phyloP scores from a whole-genome alignment of 2,888 invertebrate genomes.

The Oasisia sp. region DNA sequence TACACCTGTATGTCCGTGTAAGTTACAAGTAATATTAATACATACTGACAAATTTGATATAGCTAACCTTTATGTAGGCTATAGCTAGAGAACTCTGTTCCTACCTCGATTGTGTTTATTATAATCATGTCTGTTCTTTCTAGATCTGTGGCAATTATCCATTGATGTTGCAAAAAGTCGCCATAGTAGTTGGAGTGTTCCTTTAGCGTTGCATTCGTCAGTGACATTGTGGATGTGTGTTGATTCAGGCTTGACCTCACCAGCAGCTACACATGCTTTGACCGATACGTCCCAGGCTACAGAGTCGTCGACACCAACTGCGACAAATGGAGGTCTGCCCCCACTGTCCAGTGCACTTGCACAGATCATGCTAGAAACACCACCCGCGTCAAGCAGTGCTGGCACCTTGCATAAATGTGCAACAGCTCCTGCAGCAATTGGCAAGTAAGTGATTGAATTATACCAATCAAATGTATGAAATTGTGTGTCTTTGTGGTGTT shows the following conservation, averaged over 20 bases:
- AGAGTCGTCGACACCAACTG: conserved; percentile 22
- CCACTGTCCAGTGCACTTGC: conserved; percentile 27
- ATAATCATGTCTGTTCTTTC: background rate
- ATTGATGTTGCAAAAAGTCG: background rate
- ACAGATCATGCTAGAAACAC: background rate
- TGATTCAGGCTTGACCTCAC: background rate
- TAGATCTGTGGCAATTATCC: background rate
- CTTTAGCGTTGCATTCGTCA: background rate
- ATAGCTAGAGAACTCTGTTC: background rate
- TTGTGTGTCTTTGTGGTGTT: too few species aligned
- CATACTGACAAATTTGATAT: background rate
- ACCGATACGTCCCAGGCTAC: conserved; percentile 22
- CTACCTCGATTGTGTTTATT: background rate
- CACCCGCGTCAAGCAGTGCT: background rate
- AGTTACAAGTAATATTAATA: background rate
- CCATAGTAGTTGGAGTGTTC: background rate
- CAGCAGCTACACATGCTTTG: background rate
- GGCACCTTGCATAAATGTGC: background rate
- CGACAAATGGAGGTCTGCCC: conserved; percentile 26
- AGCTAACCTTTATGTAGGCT: background rate
- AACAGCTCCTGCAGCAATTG: conserved; percentile 2
- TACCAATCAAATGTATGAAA: too few species aligned
- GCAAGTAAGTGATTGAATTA: background rate
- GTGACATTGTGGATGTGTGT: background rate
- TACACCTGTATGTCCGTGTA: too few species aligned